These are phyloP conservation scores for Porites lobata DNA, from an alignment of 92 coral and sea anemone species.

Conservation along the genomic window DNA sequence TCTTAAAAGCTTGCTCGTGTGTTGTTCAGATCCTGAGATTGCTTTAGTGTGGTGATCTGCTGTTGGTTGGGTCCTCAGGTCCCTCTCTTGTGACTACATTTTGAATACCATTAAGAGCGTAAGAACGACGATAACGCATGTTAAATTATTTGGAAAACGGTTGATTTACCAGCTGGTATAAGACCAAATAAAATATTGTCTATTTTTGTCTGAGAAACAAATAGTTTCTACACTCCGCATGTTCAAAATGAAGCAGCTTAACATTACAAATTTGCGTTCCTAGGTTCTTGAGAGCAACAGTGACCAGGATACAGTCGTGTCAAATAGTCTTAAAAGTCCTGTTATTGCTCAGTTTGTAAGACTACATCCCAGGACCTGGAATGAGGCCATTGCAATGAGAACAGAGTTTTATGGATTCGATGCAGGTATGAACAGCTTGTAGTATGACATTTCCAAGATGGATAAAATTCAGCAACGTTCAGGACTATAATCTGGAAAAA, in stretches of 20 bases:
- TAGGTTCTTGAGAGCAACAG: conserved; percentile 86
- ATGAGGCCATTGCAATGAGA: conserved; percentile 83
- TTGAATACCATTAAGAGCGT: no score
- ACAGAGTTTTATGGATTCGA: conserved; percentile 80
- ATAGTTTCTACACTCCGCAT: neutral
- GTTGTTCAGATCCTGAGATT: no score
- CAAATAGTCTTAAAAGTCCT: conserved; percentile 61
- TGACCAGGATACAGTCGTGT: conserved; percentile 76
- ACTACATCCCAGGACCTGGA: conserved; percentile 83
- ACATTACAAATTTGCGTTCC: neutral
- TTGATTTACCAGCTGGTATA: no score
- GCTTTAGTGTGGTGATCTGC: no score
- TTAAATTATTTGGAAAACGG: neutral
- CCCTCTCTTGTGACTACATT: no score
- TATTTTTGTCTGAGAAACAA: neutral
- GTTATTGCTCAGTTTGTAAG: conserved; percentile 75
- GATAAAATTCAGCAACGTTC: neutral
- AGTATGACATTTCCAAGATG: neutral
- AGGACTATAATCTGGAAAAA: no score
- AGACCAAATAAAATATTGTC: neutral
- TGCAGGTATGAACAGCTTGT: conserved; percentile 71
- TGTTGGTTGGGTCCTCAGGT: no score
- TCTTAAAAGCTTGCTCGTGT: no score
- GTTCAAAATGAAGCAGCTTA: neutral
- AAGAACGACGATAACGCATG: neutral